Evolutionary conservation across 2,888 invertebrate species (phyloP).

Genomic region (Lasius fuliginosus): DNA sequence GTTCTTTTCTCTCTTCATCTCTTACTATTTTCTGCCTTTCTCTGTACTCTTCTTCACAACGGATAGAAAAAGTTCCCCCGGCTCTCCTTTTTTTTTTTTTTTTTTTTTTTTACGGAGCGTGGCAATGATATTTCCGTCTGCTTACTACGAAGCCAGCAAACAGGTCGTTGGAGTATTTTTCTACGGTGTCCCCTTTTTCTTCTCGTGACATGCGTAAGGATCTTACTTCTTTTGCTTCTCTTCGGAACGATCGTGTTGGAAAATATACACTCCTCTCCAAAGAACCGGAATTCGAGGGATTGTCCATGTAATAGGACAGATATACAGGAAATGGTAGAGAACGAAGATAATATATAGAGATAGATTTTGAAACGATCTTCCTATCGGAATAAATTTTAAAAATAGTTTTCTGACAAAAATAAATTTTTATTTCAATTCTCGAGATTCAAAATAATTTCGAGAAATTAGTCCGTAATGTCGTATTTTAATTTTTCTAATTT

Average conservation of each 20-base stretch:
- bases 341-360: neutral
- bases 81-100: constrained; percentile 28
- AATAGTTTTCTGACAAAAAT: neutral
- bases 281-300: constrained; percentile 30
- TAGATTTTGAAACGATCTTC: neutral
- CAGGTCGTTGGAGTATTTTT: constrained; percentile 70
- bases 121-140: constrained; percentile 80
- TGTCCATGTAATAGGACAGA: constrained; percentile 6
- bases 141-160: constrained; percentile 59
- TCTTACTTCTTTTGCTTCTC: constrained; percentile 27
- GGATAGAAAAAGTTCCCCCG: constrained; percentile 58
- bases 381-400: neutral
- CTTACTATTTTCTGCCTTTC: constrained; percentile 14
- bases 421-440: neutral
- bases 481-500: neutral
- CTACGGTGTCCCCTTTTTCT: constrained; percentile 58
- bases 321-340: neutral
- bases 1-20: constrained; percentile 37
- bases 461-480: neutral
- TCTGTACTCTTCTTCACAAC: constrained; percentile 14
- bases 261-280: constrained; percentile 37
- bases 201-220: constrained; percentile 32
- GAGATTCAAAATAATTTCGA: neutral
- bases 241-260: constrained; percentile 5
- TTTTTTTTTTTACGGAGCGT: constrained; percentile 63